These are phyloP conservation scores for Notodonta dromedarius DNA, from an alignment of 2,888 invertebrate genomes.

Conservation along the genomic window DNA sequence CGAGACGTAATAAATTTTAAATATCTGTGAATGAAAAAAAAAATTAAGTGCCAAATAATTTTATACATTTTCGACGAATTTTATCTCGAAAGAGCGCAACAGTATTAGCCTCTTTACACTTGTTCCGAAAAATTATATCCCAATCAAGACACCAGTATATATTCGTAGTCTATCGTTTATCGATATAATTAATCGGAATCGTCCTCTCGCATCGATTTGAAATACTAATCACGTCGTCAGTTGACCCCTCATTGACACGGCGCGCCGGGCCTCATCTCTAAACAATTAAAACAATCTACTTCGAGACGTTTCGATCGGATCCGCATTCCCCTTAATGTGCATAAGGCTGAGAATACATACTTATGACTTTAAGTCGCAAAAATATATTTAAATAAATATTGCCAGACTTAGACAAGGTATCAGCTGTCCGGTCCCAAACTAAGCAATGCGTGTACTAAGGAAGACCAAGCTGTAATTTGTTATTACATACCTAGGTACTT, in stretches of 20 bases:
- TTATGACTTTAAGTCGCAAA: not conserved
- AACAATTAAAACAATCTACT: slow-evolving; percentile 72
- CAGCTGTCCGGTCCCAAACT: too few relatives aligned
- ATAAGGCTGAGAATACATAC: not conserved
- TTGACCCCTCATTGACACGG: slow-evolving; percentile 70
- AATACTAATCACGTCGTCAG: slow-evolving; percentile 57
- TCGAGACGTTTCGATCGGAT: slow-evolving; percentile 51
- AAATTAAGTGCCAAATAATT: not conserved
- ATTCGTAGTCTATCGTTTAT: slow-evolving; percentile 18
- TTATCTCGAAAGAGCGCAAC: too few relatives aligned
- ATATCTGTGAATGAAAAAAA: not conserved
- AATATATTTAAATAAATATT: too few relatives aligned
- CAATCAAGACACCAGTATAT: slow-evolving; percentile 24
- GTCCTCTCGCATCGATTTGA: slow-evolving; percentile 40
- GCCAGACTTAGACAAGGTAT: too few relatives aligned
- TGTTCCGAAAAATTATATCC: not conserved
- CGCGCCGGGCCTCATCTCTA: slow-evolving; percentile 54
- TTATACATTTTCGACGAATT: too few relatives aligned
- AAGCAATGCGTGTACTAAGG: too few relatives aligned
- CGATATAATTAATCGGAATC: slow-evolving; percentile 38
- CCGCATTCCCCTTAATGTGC: slow-evolving; percentile 53
- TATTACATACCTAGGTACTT: too few relatives aligned
- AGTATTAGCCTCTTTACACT: too few relatives aligned
- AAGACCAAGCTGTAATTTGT: too few relatives aligned
- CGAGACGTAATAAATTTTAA: not conserved